These are phyloP conservation scores for Pheosia tremula DNA, from an alignment of 2,888 invertebrate genomes.

Conservation along the genomic window DNA sequence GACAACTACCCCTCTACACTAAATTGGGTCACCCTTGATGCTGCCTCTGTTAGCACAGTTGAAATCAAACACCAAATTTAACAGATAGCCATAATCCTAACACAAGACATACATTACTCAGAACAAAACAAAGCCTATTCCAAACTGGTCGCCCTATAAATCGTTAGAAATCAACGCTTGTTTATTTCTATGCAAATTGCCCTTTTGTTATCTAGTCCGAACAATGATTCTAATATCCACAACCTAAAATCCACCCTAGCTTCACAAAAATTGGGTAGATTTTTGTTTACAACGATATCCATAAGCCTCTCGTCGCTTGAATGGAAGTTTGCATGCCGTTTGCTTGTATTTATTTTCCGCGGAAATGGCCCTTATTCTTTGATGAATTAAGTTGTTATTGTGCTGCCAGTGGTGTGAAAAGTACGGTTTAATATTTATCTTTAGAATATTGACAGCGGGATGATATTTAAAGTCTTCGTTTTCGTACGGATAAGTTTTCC, in stretches of 20 bases:
- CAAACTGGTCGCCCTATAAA: constrained; percentile 51
- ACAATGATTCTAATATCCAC: constrained; percentile 49
- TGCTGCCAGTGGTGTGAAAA: constrained; percentile 10
- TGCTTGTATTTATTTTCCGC: constrained; percentile 22
- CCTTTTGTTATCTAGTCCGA: constrained; percentile 64
- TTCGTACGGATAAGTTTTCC: no score
- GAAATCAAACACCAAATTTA: background rate
- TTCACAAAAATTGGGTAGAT: constrained; percentile 5
- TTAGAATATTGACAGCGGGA: constrained; percentile 30
- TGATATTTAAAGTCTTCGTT: background rate
- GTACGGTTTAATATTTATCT: constrained; percentile 33
- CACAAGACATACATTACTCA: constrained; percentile 57
- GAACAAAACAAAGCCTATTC: constrained; percentile 61
- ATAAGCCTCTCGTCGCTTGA: constrained; percentile 21
- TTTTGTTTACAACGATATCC: constrained; percentile 7
- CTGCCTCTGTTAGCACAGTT: no score
- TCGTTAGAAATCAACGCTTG: constrained; percentile 67
- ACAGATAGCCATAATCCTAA: constrained; percentile 34
- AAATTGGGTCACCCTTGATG: no score
- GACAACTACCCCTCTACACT: no score
- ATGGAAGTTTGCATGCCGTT: constrained; percentile 24
- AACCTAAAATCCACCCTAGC: constrained; percentile 17
- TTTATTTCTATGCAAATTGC: constrained; percentile 75
- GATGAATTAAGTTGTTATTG: constrained; percentile 22
- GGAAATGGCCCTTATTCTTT: constrained; percentile 29